A percentile compares a stretch with the other conserved stretches of the same genome.
Conservation (phyloP, 2,888 invertebrate species). For the Linnaemya tessellans region DNA sequence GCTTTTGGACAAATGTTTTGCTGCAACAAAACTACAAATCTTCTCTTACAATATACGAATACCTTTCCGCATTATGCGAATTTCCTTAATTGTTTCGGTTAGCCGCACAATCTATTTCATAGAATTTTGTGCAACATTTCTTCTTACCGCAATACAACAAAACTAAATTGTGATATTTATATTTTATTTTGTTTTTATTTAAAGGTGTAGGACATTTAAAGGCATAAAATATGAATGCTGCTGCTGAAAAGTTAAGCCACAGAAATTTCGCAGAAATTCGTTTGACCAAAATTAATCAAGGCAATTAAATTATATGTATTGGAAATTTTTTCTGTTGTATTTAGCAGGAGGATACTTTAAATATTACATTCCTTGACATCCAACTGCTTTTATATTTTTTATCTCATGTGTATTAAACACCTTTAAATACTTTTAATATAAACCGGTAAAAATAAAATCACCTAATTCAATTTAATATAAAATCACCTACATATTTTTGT, state of each 20-base stretch:
- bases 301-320: slow-evolving; percentile 23
- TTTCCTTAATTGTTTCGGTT: slow-evolving; percentile 83
- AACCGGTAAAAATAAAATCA: too few species aligned
- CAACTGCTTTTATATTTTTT: too few species aligned
- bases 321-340: neutral
- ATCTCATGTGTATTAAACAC: too few species aligned
- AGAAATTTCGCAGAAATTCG: slow-evolving; percentile 82
- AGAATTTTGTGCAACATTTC: slow-evolving; percentile 76
- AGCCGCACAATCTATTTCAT: slow-evolving; percentile 82
- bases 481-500: too few species aligned
- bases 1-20: slow-evolving; percentile 36
- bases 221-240: slow-evolving; percentile 63
- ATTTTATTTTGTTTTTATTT: neutral
- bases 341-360: too few species aligned
- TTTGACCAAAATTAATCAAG: slow-evolving; percentile 63
- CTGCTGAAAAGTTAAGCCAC: slow-evolving; percentile 79
- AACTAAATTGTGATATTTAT: slow-evolving; percentile 1
- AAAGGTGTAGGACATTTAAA: neutral
- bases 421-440: too few species aligned
- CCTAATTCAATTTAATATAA: too few species aligned
- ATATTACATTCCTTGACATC: too few species aligned
- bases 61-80: slow-evolving; percentile 75
- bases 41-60: slow-evolving; percentile 23
- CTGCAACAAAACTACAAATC: slow-evolving; percentile 37
- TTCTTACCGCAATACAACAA: slow-evolving; percentile 57